These are phyloP conservation scores for Gobio gobio DNA, from an alignment of 2,113 vertebrate species.

Conservation along the genomic window DNA sequence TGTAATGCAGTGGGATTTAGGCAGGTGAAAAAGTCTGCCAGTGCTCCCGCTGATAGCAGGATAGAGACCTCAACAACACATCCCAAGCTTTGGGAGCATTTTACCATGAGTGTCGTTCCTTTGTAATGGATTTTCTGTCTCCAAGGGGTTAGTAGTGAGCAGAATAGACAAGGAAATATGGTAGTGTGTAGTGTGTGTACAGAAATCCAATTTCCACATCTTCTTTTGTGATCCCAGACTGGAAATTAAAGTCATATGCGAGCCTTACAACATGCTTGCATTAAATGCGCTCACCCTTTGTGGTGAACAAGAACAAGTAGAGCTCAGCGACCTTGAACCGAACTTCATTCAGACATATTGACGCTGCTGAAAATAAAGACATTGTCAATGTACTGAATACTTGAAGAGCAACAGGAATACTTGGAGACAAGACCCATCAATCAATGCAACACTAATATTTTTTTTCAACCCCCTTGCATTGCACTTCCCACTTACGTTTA, in stretches of 20 bases:
- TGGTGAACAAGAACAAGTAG: constrained; percentile 33
- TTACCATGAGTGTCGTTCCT: constrained; percentile 66
- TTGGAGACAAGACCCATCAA: constrained; percentile 74
- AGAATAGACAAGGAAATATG: constrained; percentile 70
- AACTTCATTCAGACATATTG: constrained; percentile 25
- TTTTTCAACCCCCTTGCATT: constrained; percentile 73
- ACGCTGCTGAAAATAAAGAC: constrained; percentile 29
- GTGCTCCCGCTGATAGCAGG: constrained; percentile 69
- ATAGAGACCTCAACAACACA: constrained; percentile 66
- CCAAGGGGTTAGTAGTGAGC: constrained; percentile 67
- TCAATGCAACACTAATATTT: constrained; percentile 65
- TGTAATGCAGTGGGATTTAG: constrained; percentile 72
- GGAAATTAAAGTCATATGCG: constrained; percentile 49
- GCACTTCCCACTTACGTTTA: constrained; percentile 71
- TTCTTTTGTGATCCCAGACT: constrained; percentile 46
- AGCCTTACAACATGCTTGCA: constrained; percentile 44
- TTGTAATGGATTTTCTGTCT: constrained; percentile 75
- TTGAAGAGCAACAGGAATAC: constrained; percentile 58
- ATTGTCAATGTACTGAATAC: not conserved
- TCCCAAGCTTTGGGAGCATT: constrained; percentile 68
- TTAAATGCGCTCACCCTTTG: not conserved
- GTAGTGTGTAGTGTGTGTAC: constrained; percentile 61
- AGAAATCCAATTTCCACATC: constrained; percentile 54
- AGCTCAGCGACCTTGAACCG: constrained; percentile 45
- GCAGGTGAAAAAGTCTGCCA: constrained; percentile 74